phyloP scores from a whole-genome alignment of 2,888 invertebrate species.

The Spodoptera littoralis region DNA sequence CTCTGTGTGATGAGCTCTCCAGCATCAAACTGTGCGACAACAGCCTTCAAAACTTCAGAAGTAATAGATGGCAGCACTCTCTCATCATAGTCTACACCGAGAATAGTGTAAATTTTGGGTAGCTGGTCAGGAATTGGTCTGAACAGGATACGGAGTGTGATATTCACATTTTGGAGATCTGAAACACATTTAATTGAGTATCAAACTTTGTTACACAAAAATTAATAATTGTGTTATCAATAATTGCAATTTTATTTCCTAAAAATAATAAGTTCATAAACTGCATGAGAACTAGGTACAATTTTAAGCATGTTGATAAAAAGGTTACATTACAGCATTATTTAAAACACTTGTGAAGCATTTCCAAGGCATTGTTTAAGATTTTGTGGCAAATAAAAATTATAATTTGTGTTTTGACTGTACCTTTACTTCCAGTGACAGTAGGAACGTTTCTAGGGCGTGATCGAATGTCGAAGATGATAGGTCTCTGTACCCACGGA shows the following conservation, averaged over 20 bases:
- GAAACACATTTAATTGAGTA: conserved; percentile 65
- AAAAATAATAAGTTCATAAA: too few relatives aligned
- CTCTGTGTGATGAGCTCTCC: conserved; percentile 99
- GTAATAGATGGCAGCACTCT: conserved; percentile 99
- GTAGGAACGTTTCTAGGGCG: conserved; percentile 99
- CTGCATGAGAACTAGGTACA: too few relatives aligned
- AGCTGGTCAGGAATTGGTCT: conserved; percentile 97
- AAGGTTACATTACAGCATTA: too few relatives aligned
- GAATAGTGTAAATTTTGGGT: conserved; percentile 98
- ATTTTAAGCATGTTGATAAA: too few relatives aligned
- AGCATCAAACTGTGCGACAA: conserved; percentile 99
- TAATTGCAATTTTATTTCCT: too few relatives aligned
- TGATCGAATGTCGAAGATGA: conserved; percentile 98
- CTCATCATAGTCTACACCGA: conserved; percentile 99
- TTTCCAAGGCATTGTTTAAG: too few relatives aligned
- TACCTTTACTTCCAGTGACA: conserved; percentile 98
- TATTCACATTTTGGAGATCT: conserved; percentile 99
- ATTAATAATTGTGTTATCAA: background rate
- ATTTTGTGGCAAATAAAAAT: too few relatives aligned
- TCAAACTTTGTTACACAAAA: background rate
- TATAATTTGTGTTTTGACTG: too few relatives aligned
- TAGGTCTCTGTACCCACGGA: conserved; percentile 99
- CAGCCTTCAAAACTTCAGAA: conserved; percentile 99
- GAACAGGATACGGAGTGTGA: conserved; percentile 99
- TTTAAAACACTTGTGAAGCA: too few relatives aligned